These are phyloP conservation scores for zebrafish (Danio rerio) DNA, from an alignment of 2,113 vertebrate species.

Conservation along the genomic window GRCz12tu NC_133194.1:38297001-38297500, in stretches of 20 bases:
- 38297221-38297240: not conserved
- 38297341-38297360: too few relatives aligned
- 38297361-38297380: too few relatives aligned
- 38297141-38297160: not conserved
- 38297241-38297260: not conserved
- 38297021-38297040: not conserved
- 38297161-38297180: slow-evolving; percentile 1
- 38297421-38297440: too few relatives aligned
- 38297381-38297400: too few relatives aligned
- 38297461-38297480: too few relatives aligned
- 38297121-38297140: not conserved
- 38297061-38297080: not conserved
- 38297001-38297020: not conserved
- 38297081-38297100: not conserved
- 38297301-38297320: not conserved
- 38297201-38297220: not conserved
- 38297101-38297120: not conserved
- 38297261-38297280: not conserved
- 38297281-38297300: not conserved
- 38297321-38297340: slow-evolving; percentile 31
- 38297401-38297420: too few relatives aligned
- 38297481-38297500: too few relatives aligned
- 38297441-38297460: too few relatives aligned
- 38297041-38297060: not conserved
- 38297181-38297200: slow-evolving; percentile 3